Conservation (phyloP, 2,797 vertebrate species). For the Nyctalus aviator region DNA sequence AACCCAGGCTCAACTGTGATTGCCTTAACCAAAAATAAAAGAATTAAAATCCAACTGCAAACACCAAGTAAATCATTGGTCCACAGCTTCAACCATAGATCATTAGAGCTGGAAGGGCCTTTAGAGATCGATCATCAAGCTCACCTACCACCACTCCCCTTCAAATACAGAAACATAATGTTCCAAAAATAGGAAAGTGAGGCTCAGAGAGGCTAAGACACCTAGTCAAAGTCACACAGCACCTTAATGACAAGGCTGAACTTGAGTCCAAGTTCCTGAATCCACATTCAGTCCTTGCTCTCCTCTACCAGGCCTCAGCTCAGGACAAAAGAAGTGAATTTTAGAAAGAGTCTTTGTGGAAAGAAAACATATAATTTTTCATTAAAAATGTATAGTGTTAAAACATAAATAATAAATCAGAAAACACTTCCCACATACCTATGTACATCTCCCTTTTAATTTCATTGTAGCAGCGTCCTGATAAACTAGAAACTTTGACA, state of each 20-base stretch:
- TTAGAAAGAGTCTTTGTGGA: not conserved
- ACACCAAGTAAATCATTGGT: not conserved
- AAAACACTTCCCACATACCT: slow-evolving; percentile 39
- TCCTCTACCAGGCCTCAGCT: not conserved
- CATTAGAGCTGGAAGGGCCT: not conserved
- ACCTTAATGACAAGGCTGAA: not conserved
- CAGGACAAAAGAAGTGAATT: slow-evolving; percentile 5
- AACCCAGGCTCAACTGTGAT: not conserved
- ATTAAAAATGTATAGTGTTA: slow-evolving; percentile 12
- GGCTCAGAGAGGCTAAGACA: not conserved
- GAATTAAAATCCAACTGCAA: not conserved
- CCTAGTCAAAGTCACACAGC: not conserved
- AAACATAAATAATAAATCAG: slow-evolving; percentile 8
- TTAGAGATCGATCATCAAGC: not conserved
- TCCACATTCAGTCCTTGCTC: not conserved
- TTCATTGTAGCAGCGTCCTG: not conserved
- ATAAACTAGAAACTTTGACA: slow-evolving; percentile 50
- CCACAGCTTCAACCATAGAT: not conserved
- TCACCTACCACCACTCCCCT: not conserved
- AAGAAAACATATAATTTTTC: slow-evolving; percentile 19
- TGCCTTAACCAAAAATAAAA: not conserved
- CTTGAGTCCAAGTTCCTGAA: not conserved
- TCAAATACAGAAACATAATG: not conserved
- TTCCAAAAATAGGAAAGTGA: not conserved
- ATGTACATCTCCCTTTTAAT: not conserved